These are phyloP conservation scores for Cosmia trapezina DNA, from an alignment of 2,888 invertebrate species.

Conservation along the genomic window DNA sequence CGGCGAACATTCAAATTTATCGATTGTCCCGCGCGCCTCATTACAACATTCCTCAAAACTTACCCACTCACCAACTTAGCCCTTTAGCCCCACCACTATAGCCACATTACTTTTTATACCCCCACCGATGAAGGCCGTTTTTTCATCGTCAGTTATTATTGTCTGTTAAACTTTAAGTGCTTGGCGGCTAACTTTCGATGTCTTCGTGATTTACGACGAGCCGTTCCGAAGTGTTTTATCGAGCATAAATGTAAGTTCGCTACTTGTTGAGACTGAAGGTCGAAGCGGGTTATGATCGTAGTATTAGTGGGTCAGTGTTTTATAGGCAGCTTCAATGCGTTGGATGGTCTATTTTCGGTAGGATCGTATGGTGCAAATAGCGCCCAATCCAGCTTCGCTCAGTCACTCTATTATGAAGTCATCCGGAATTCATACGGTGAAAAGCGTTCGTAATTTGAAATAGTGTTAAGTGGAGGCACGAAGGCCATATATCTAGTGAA, in stretches of 20 bases:
- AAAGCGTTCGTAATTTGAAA: constrained; percentile 62
- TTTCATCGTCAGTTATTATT: constrained; percentile 89
- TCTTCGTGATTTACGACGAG: constrained; percentile 88
- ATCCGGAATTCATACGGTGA: constrained; percentile 49
- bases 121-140: constrained; percentile 81
- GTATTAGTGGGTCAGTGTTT: constrained; percentile 84
- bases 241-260: constrained; percentile 89
- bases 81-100: constrained; percentile 85
- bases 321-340: constrained; percentile 70
- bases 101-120: constrained; percentile 88
- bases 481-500: constrained; percentile 81
- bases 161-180: constrained; percentile 90
- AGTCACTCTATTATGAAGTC: constrained; percentile 51
- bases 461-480: constrained; percentile 79
- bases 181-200: constrained; percentile 89
- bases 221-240: constrained; percentile 89
- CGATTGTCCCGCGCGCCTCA: constrained; percentile 89
- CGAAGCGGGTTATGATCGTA: constrained; percentile 75
- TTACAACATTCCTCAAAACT: constrained; percentile 90
- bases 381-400: constrained; percentile 39
- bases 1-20: constrained; percentile 90
- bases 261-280: constrained; percentile 89
- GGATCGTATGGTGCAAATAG: constrained; percentile 69
- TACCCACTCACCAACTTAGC: constrained; percentile 87
- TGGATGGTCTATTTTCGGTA: constrained; percentile 65